Conservation (phyloP, 2,888 invertebrate species). For the Sarcophaga variegata region DNA sequence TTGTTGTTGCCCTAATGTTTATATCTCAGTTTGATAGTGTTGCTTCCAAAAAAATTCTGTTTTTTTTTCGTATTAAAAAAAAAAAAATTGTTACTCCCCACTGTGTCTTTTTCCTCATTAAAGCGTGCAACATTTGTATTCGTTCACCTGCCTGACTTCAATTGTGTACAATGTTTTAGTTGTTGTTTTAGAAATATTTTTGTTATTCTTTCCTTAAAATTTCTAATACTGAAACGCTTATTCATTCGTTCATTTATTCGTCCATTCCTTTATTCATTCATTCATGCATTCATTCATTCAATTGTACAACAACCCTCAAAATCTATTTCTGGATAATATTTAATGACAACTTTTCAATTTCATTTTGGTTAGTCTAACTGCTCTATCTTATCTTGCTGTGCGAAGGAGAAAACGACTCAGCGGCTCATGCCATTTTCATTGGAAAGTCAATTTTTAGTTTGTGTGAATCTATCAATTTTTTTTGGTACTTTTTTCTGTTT, state of each 20-base stretch:
- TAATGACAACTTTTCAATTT: not conserved
- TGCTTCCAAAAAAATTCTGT: not conserved
- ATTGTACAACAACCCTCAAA: not conserved
- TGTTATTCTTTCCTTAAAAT: conserved; percentile 3
- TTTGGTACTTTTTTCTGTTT: too few relatives aligned
- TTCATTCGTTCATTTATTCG: not conserved
- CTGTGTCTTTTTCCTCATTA: not conserved
- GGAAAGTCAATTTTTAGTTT: not conserved
- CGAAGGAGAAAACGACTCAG: not conserved
- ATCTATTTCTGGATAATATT: not conserved
- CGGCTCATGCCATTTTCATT: conserved; percentile 16
- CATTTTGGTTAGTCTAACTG: not conserved
- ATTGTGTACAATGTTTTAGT: not conserved
- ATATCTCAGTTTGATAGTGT: not conserved
- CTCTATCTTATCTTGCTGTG: not conserved
- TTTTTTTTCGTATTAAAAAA: not conserved
- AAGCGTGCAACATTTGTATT: not conserved
- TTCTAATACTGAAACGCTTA: too few relatives aligned
- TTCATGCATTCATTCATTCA: not conserved
- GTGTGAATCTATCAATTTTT: not conserved
- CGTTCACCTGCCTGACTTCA: conserved; percentile 14
- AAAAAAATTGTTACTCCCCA: not conserved
- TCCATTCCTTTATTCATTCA: not conserved
- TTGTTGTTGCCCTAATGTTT: too few relatives aligned
- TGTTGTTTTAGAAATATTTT: not conserved